Evolutionary conservation across 2,797 vertebrate species (phyloP).

Genomic region (Pteronotus mesoamericanus): DNA sequence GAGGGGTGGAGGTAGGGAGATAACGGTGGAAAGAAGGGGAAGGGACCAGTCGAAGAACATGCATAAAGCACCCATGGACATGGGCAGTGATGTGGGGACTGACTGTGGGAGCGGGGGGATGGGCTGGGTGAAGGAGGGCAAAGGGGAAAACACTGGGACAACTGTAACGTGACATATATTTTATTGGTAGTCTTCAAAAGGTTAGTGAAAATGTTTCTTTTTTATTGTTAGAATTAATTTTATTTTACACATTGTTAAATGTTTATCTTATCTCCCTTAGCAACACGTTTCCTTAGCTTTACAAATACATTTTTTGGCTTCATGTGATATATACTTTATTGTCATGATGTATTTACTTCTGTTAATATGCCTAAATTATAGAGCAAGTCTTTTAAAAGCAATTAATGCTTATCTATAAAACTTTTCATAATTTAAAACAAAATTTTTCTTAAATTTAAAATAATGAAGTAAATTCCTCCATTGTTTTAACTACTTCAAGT

Average conservation of each 20-base stretch:
- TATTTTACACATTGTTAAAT: background rate
- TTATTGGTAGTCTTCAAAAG: background rate
- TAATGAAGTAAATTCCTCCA: background rate
- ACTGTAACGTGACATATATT: background rate
- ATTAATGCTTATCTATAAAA: background rate
- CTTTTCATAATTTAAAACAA: background rate
- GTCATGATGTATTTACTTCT: background rate
- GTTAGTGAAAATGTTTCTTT: background rate
- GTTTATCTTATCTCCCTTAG: background rate
- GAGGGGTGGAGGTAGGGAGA: no score
- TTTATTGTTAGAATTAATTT: background rate
- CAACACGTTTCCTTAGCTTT: background rate
- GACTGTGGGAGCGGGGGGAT: no score
- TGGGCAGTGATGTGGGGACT: no score
- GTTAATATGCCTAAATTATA: background rate
- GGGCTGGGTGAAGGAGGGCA: no score
- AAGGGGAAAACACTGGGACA: no score
- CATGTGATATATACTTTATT: background rate
- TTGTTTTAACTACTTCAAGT: background rate
- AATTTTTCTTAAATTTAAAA: background rate
- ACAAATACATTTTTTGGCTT: background rate
- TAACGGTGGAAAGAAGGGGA: no score
- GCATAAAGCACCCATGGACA: no score
- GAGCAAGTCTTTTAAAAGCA: background rate
- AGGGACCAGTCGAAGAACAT: no score